Evolutionary conservation across 2,113 vertebrate genomes (phyloP).

Genomic region (Synchiropus splendidus): DNA sequence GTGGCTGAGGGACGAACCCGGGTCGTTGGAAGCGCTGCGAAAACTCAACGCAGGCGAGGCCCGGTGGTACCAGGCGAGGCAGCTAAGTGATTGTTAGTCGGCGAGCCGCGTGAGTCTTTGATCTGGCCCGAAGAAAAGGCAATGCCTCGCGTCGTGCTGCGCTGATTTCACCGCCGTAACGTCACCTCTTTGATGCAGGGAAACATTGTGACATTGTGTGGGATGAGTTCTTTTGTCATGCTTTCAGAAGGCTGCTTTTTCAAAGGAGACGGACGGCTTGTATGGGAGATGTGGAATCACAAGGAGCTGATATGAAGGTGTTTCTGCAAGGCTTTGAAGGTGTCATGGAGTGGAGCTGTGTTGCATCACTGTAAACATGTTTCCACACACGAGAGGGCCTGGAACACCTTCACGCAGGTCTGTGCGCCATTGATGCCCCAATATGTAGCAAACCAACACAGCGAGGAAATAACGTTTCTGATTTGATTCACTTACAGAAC

Average conservation of each 20-base stretch:
- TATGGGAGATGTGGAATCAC: slow-evolving; percentile 50
- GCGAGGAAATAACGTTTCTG: too few relatives aligned
- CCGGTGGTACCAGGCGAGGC: slow-evolving; percentile 52
- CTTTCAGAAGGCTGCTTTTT: slow-evolving; percentile 52
- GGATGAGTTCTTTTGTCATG: slow-evolving; percentile 63
- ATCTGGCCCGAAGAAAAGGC: slow-evolving; percentile 60
- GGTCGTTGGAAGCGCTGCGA: slow-evolving; percentile 52
- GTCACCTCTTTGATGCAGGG: slow-evolving; percentile 64
- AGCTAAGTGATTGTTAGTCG: slow-evolving; percentile 63
- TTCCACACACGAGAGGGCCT: slow-evolving; percentile 26
- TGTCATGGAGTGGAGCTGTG: slow-evolving; percentile 15
- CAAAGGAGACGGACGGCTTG: slow-evolving; percentile 48
- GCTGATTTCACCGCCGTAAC: slow-evolving; percentile 62
- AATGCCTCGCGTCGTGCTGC: slow-evolving; percentile 47
- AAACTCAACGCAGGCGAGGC: slow-evolving; percentile 56
- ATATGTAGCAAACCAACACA: too few relatives aligned
- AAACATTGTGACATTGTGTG: slow-evolving; percentile 60
- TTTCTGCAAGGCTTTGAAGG: slow-evolving; percentile 36
- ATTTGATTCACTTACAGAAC: slow-evolving; percentile 53
- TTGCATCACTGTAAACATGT: slow-evolving; percentile 45
- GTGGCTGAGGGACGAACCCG: slow-evolving; percentile 56
- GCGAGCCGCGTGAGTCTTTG: slow-evolving; percentile 52
- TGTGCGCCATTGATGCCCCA: too few relatives aligned
- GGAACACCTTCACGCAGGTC: too few relatives aligned
- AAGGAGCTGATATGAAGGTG: slow-evolving; percentile 51